Base-by-base conservation (phyloP, 2,888 invertebrate species). In the Eurois occulta region DNA sequence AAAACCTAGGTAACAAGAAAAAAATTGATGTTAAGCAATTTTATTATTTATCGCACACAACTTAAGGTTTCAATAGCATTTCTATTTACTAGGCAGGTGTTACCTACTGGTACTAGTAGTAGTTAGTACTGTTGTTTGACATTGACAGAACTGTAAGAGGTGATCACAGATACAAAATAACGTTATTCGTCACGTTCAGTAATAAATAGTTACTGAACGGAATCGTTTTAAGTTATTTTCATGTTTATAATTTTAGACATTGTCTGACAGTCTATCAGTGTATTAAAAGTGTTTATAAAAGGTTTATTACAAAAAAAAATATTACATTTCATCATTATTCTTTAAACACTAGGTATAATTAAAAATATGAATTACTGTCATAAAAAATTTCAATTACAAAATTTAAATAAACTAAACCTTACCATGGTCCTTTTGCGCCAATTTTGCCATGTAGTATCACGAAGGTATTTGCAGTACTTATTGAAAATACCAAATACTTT, bases 141-240 rank as follows among this genome's bases (percentile, higher is more conserved):
- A 62, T 38, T 70, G 48, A 32, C 52, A 72, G 18, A 28, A 24
- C 7, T 16, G 1, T 28, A 28, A 32, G 48, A 43, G 35, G 18
- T 24, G 43, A 62, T 35, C 35, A 77, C 76, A 77, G 76, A 58
- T 64, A 18, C 16, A 43, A 71, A 78, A 71, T 71, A 71, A 78
- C 71, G 48, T 62, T 71, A 52, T 52, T n/a, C 48, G 24, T 52
- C 35, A 60, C 13, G 28, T 60, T 69, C 5, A 5, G 24, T 38
- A 48, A 28, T n/a, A 46, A 46, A 11, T n/a, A 35, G 60, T 52
- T 60, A 48, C 8, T 11, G 5, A 43, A 32, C 8, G 4, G 38
- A 73, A 11, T 41, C 4, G 35, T 46, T 72, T 32, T 74, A 55
- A 28, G 35, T 46, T 46, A 72, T 75, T 74, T 74, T 21, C n/a